Conservation (phyloP, 2,888 invertebrate genomes). For the Harmothoe impar region DNA sequence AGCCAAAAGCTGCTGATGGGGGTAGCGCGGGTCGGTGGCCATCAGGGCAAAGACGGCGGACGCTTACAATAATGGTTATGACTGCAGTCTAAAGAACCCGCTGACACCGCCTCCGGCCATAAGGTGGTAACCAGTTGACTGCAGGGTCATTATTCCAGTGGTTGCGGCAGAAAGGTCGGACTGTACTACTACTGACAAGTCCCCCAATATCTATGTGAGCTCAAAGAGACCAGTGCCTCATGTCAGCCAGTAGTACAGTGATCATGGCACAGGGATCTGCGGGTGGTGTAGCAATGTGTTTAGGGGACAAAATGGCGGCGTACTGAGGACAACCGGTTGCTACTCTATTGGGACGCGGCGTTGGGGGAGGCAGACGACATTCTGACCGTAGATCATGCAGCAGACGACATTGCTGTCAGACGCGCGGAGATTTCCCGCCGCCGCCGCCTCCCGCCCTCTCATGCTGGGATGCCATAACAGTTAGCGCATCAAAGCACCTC, state of each 20-base stretch:
- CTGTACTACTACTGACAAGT: no score
- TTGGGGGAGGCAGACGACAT: constrained; percentile 14
- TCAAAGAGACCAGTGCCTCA: no score
- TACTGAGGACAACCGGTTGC: neutral
- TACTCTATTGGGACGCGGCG: neutral
- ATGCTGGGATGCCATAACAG: constrained; percentile 61
- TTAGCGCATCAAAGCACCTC: constrained; percentile 56
- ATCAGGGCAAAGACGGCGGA: neutral
- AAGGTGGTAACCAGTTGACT: no score
- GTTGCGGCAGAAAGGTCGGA: no score
- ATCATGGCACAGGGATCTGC: no score
- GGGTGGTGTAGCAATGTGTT: no score
- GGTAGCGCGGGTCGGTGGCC: neutral
- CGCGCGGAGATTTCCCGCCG: constrained; percentile 30
- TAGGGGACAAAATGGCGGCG: no score
- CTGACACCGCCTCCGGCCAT: no score
- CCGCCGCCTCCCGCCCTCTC: constrained; percentile 33
- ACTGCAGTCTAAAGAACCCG: neutral
- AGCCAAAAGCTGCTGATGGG: constrained; percentile 34
- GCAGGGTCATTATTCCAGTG: no score
- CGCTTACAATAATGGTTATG: constrained; percentile 53
- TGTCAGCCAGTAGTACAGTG: no score
- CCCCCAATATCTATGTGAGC: no score
- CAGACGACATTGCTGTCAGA: constrained; percentile 20
- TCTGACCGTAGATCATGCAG: constrained; percentile 33